Evolutionary conservation across 2,113 vertebrate species (phyloP), one percentile per base, ranked within the genome.

Genomic region (Corythornis cristatus): DNA sequence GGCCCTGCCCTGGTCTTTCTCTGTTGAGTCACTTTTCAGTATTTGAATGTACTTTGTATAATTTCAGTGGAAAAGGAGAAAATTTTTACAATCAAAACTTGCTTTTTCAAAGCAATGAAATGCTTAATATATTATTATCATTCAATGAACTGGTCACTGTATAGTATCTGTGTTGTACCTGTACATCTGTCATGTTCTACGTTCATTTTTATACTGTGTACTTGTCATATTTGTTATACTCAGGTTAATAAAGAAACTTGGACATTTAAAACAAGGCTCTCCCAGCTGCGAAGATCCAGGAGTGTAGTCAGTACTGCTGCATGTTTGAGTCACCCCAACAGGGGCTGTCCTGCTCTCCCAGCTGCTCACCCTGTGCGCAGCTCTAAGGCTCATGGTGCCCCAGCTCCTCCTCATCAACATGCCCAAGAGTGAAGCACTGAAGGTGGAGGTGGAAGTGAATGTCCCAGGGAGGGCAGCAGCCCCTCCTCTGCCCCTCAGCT

Each of bases 1-100:
- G 72, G 91, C 53, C 15, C 3, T 72, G 95, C 80, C 83, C 89
- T 78, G 92, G 60, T 29, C 89, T 75, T 43, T 61, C 58, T 85
- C 88, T 1, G 13, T 77, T 74, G 53, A 40, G 31, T 94, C 87
- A 79, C 84, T 89, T 77, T 91, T 96, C 92, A 97, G 96, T 98
- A 98, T 97, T 97, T 97, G 98, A 99, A 99, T 98, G 98, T 98
- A 98, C 98, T 99, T 99, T 99, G 98, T 98, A 98, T 95, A 98
- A 97, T 97, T 96, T 97, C 98, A 90, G 98, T 97, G 97, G 97
- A 97, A 96, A 83, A 88, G 86, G 91, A 97, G 88, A 94, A 96
- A 85, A 88, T 98, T 98, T 98, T 98, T 98, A 98, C 96, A 95
- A 86, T 84, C 90, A 71, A 76, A 95, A 94, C 73, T 88, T 94